phyloP scores from a whole-genome alignment of 2,113 vertebrate species.

The Gallinago undulata region DNA sequence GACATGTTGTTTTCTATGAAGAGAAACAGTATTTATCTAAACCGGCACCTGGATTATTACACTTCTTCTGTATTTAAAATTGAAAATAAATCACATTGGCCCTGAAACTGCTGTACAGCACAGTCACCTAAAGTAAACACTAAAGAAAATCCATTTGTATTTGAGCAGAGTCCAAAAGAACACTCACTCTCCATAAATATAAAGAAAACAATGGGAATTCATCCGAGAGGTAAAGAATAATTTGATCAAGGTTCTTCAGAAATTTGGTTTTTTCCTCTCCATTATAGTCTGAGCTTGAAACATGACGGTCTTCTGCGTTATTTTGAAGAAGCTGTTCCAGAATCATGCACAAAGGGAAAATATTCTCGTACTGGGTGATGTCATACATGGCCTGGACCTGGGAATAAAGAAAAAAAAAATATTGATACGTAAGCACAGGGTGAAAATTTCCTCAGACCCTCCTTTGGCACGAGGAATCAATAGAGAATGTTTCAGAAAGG shows the following conservation, averaged over 20 bases:
- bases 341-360: slow-evolving; percentile 77
- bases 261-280: slow-evolving; percentile 71
- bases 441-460: background rate
- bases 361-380: slow-evolving; percentile 83
- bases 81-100: background rate
- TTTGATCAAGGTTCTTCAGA: slow-evolving; percentile 76
- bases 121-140: background rate
- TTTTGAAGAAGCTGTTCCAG: slow-evolving; percentile 82
- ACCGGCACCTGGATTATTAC: background rate
- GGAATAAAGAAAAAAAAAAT: slow-evolving; percentile 33
- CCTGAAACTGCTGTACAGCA: background rate
- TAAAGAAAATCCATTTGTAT: slow-evolving; percentile 14
- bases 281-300: background rate
- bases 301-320: background rate
- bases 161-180: slow-evolving; percentile 70
- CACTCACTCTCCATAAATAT: slow-evolving; percentile 83
- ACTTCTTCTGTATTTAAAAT: background rate
- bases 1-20: background rate
- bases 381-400: slow-evolving; percentile 73
- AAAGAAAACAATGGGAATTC: slow-evolving; percentile 88
- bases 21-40: background rate
- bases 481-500: background rate
- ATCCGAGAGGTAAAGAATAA: slow-evolving; percentile 78
- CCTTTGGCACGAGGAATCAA: background rate
- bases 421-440: background rate